A percentile compares a stretch with the other conserved stretches of the same genome.
These are phyloP conservation scores for Zalophus californianus DNA, from an alignment of 2,797 vertebrate genomes.

Conservation along the genomic window DNA sequence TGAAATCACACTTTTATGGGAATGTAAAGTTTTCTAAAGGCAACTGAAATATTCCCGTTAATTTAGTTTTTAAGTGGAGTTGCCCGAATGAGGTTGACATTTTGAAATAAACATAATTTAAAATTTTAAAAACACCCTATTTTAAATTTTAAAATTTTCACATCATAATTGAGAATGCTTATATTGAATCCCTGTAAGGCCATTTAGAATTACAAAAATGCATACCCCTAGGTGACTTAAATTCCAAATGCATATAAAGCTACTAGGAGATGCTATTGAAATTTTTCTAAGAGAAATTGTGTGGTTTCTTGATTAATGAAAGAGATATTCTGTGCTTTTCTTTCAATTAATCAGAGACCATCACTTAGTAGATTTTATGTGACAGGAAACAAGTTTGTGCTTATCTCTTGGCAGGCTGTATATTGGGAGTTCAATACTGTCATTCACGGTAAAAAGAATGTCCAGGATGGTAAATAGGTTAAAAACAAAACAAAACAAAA, in stretches of 20 bases:
- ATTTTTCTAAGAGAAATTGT: slow-evolving; percentile 1
- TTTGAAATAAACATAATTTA: slow-evolving; percentile 1
- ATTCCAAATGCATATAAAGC: not conserved
- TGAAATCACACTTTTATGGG: not conserved
- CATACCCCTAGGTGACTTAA: not conserved
- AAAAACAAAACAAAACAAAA: not conserved
- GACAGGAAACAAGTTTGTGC: not conserved
- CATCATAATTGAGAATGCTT: not conserved
- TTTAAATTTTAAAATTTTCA: not conserved
- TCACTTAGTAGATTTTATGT: not conserved
- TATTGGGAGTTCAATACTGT: not conserved
- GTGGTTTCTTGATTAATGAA: not conserved
- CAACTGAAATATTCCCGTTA: not conserved
- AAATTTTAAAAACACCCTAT: not conserved
- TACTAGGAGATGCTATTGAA: not conserved
- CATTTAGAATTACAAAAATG: not conserved
- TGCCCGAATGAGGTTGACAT: not conserved
- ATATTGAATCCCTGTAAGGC: not conserved
- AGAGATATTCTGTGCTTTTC: not conserved
- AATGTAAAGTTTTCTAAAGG: not conserved
- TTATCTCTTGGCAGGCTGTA: not conserved
- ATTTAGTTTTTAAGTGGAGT: not conserved
- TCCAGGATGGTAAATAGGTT: not conserved
- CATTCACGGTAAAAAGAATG: not conserved
- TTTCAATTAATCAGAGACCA: slow-evolving; percentile 12